Evolutionary conservation across 2,797 vertebrate genomes (phyloP).

Genomic region (Holocentrus rufus): DNA sequence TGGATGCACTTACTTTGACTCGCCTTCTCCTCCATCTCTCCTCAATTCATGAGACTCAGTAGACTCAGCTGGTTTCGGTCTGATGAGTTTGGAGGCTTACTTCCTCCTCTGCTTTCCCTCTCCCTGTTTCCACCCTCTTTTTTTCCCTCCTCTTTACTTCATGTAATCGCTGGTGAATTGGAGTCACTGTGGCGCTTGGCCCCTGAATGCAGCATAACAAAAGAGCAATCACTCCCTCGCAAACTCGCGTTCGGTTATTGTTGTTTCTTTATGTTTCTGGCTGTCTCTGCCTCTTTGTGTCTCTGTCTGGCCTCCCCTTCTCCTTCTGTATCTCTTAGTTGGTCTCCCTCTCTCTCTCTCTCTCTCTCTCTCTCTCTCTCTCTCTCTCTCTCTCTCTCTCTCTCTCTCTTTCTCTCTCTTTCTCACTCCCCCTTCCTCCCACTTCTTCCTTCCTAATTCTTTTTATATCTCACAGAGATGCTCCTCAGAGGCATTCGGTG

Average conservation of each 20-base stretch:
- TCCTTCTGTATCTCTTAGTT: slow-evolving; percentile 1
- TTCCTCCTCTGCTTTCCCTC: slow-evolving; percentile 1
- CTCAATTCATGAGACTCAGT: slow-evolving; percentile 25
- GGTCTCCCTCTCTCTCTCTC: slow-evolving; percentile 6
- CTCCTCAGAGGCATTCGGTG: slow-evolving; percentile 59
- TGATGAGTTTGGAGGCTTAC: slow-evolving; percentile 14
- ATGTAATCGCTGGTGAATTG: slow-evolving; percentile 26
- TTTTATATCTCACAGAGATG: slow-evolving; percentile 63
- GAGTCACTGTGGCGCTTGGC: slow-evolving; percentile 37
- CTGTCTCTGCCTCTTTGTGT: slow-evolving; percentile 18
- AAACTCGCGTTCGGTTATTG: slow-evolving; percentile 25
- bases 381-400: background rate
- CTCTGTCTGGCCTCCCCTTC: slow-evolving; percentile 33
- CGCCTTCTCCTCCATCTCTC: slow-evolving; percentile 42
- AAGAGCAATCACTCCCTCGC: slow-evolving; percentile 31
- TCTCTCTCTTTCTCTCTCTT: slow-evolving; percentile 29
- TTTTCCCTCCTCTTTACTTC: slow-evolving; percentile 29
- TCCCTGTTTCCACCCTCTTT: background rate
- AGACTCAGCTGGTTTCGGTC: slow-evolving; percentile 16
- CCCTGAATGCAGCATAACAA: slow-evolving; percentile 46
- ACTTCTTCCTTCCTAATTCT: slow-evolving; percentile 49
- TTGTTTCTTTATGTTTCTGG: slow-evolving; percentile 23
- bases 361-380: slow-evolving; percentile 19
- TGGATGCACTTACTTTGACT: background rate
- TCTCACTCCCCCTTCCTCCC: slow-evolving; percentile 16